phyloP scores from a whole-genome alignment of 1,140 invertebrate species.

The Listronotus oregonensis region DNA sequence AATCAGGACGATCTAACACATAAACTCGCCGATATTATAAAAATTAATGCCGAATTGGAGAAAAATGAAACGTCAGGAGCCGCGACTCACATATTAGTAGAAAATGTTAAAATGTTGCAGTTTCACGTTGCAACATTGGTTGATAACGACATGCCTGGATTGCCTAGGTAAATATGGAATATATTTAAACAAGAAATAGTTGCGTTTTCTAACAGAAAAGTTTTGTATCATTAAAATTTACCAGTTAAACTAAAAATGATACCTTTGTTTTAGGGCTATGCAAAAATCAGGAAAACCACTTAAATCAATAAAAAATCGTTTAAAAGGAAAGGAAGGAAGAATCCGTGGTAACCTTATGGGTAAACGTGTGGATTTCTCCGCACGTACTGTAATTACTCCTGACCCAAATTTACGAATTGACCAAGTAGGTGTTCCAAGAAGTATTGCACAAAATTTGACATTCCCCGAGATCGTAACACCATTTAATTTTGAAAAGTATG shows the following conservation, averaged over 20 bases:
- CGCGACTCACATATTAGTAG: slow-evolving; percentile 93
- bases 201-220: too few species aligned
- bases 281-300: slow-evolving; percentile 98
- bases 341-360: slow-evolving; percentile 99
- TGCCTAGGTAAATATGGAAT: slow-evolving; percentile 75
- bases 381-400: slow-evolving; percentile 98
- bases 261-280: slow-evolving; percentile 73
- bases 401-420: slow-evolving; percentile 99
- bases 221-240: too few species aligned
- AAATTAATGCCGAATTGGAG: slow-evolving; percentile 95
- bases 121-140: slow-evolving; percentile 98
- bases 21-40: slow-evolving; percentile 98
- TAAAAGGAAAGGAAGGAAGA: slow-evolving; percentile 96
- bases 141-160: slow-evolving; percentile 98
- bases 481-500: slow-evolving; percentile 93
- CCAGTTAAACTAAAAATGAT: too few species aligned
- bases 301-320: slow-evolving; percentile 92
- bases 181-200: too few species aligned
- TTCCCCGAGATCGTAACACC: slow-evolving; percentile 99
- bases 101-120: slow-evolving; percentile 98
- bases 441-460: slow-evolving; percentile 98
- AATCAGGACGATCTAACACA: slow-evolving; percentile 99
- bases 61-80: slow-evolving; percentile 96
- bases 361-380: slow-evolving; percentile 99
- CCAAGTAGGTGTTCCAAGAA: slow-evolving; percentile 97